These are phyloP conservation scores for Ariopsis seemanni DNA, from an alignment of 2,113 vertebrate genomes.

Conservation along the genomic window DNA sequence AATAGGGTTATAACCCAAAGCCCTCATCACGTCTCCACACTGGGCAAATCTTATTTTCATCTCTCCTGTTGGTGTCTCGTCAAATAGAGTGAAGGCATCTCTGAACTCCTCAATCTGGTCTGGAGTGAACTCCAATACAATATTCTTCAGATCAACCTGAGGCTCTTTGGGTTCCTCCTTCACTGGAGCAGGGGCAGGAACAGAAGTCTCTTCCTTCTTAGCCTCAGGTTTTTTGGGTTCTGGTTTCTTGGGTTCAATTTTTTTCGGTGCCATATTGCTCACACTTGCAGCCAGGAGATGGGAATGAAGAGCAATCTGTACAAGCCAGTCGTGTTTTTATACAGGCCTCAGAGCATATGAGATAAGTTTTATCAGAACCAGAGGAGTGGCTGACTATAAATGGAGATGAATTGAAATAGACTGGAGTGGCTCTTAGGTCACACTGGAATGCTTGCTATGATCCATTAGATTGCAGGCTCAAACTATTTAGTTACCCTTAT, in stretches of 20 bases:
- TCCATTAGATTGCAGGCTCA: not conserved
- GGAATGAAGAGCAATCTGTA: conserved; percentile 17
- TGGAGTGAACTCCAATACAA: conserved; percentile 75
- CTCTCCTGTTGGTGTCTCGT: conserved; percentile 81
- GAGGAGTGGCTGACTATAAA: conserved; percentile 47
- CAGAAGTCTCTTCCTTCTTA: conserved; percentile 69
- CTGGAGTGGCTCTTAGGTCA: conserved; percentile 35
- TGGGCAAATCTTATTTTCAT: conserved; percentile 91
- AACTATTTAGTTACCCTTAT: not conserved
- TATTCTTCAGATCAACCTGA: conserved; percentile 64
- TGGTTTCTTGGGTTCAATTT: conserved; percentile 72
- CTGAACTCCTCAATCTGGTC: conserved; percentile 92
- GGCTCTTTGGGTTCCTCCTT: conserved; percentile 56
- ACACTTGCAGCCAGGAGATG: conserved; percentile 17
- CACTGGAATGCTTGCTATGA: conserved; percentile 19
- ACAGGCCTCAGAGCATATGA: conserved; percentile 6
- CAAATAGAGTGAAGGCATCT: conserved; percentile 92
- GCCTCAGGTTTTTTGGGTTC: conserved; percentile 62
- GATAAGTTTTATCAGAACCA: conserved; percentile 54
- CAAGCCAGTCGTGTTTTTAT: conserved; percentile 46
- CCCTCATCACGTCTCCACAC: conserved; percentile 90
- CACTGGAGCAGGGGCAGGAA: conserved; percentile 54
- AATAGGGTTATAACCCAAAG: conserved; percentile 95
- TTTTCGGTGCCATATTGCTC: conserved; percentile 61
- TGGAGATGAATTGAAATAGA: conserved; percentile 54